These are phyloP conservation scores for Rhabdophis nuchalis DNA, from an alignment of 2,797 vertebrate genomes.

Conservation along the genomic window DNA sequence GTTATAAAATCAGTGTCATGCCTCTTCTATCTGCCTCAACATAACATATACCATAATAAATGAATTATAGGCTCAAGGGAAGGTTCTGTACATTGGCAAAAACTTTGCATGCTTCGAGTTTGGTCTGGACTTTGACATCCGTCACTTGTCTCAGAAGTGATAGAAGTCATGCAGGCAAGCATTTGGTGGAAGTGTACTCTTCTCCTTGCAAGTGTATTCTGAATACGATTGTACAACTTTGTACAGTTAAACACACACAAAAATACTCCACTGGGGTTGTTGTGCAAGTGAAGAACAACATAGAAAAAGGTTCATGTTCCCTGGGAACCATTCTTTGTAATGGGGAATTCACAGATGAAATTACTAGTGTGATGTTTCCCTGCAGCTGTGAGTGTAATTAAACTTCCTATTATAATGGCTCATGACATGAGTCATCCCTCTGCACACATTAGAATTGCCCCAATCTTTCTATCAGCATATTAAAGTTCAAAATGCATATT, in stretches of 20 bases:
- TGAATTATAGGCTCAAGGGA: neutral
- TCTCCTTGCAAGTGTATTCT: neutral
- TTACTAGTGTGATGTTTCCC: slow-evolving; percentile 50
- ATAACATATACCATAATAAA: neutral
- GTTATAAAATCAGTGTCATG: too few species aligned
- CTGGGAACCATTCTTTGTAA: slow-evolving; percentile 32
- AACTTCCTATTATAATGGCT: slow-evolving; percentile 56
- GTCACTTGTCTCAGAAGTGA: too few species aligned
- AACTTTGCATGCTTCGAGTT: neutral
- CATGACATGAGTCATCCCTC: slow-evolving; percentile 25
- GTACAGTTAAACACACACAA: neutral
- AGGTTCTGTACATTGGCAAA: neutral
- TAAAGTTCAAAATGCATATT: slow-evolving; percentile 56
- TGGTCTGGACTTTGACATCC: neutral
- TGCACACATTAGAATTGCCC: slow-evolving; percentile 26
- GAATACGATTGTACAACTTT: neutral
- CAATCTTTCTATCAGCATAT: slow-evolving; percentile 31
- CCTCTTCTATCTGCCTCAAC: too few species aligned
- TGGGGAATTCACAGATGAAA: slow-evolving; percentile 24
- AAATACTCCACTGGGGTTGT: neutral
- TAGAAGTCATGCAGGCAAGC: neutral
- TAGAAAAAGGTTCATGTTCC: slow-evolving; percentile 16
- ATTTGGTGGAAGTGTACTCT: neutral
- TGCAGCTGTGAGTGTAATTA: slow-evolving; percentile 49
- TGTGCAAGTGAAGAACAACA: neutral